Base-by-base conservation (phyloP, 2,888 invertebrate genomes). In the Spodoptera littoralis region DNA sequence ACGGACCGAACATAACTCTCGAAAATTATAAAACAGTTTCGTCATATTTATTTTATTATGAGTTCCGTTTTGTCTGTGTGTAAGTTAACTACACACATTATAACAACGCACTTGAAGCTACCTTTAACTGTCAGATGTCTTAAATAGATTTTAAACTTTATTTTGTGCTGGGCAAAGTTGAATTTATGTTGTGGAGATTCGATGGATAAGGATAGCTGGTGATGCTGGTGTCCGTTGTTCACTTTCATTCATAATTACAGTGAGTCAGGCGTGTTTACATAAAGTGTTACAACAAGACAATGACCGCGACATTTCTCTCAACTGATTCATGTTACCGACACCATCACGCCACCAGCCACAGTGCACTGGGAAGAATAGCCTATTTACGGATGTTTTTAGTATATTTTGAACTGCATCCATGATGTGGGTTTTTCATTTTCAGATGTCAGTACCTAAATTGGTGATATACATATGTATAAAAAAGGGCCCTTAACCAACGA, bases 171-270 rank as follows among this genome's bases (percentile, higher is more conserved):
- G 6, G 36, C 6, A 36, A 36, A 8, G 36, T 36, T 36, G 36
- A 36, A 36, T 9, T 9, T 36, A 9, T 36, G 6, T 9, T 9
- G 8, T 9, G 8, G 9, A 9, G 36, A 36, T 36, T 36, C 0
- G 36, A 36, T 9, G 9, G 36, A 36, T 36, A 9, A 8, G 36
- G 36, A 36, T 36, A 62, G 44, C 18, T 22, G 22, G 11, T 11
- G 11, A 8, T 45, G 22, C 36, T 49, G 45, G 43, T 45, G 22
- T 11, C 22, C 18, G 44, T 36, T 46, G 51, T 43, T 57, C 63
- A 58, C 69, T 71, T 71, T 73, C 69, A 68, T 73, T 70, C 62
- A 63, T 59, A 73, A 73, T 68, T 48, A 58, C 45, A 51, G 45
- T 66, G 61, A 73, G 60, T 55, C 58, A 62, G 45, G 41, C 48